A percentile compares a stretch with the other conserved stretches of the same genome.
phyloP scores from a whole-genome alignment of 35 echinoderm and acorn worm genomes.

The Hemicentrotus pulcherrimus region DNA sequence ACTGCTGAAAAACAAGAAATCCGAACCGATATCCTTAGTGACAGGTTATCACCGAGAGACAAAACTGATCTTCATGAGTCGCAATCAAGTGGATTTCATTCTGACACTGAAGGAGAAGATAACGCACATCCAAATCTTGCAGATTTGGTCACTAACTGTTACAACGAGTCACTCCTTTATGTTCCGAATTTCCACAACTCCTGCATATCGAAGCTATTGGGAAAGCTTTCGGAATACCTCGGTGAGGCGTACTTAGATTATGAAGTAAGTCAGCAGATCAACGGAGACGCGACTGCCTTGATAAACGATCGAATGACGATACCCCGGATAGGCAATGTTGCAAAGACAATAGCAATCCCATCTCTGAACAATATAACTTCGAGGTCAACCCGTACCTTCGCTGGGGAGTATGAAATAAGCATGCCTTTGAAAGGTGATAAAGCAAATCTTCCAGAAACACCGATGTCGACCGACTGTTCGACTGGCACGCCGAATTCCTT shows the following conservation, averaged over 20 bases:
- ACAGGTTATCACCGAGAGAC: background rate
- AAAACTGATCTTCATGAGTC: slow-evolving; percentile 30
- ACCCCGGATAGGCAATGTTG: slow-evolving; percentile 30
- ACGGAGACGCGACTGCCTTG: background rate
- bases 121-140: slow-evolving; percentile 20
- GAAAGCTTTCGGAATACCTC: slow-evolving; percentile 76
- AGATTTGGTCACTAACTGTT: slow-evolving; percentile 61
- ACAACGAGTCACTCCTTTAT: slow-evolving; percentile 62
- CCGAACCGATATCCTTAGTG: background rate
- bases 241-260: slow-evolving; percentile 76
- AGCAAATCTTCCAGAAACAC: slow-evolving; percentile 41
- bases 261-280: slow-evolving; percentile 61
- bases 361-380: slow-evolving; percentile 30
- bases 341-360: slow-evolving; percentile 32
- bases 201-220: slow-evolving; percentile 77
- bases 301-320: slow-evolving; percentile 28
- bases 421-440: slow-evolving; percentile 36
- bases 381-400: background rate
- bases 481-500: slow-evolving; percentile 41
- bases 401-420: background rate
- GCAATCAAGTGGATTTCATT: slow-evolving; percentile 69
- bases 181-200: slow-evolving; percentile 83
- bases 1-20: background rate
- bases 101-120: slow-evolving; percentile 55
- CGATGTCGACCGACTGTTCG: slow-evolving; percentile 46